Percentiles rank a stretch among this genome's conserved stretches.
These are phyloP conservation scores for Mergus octosetaceus DNA, from an alignment of 2,797 vertebrate genomes.

Conservation along the genomic window DNA sequence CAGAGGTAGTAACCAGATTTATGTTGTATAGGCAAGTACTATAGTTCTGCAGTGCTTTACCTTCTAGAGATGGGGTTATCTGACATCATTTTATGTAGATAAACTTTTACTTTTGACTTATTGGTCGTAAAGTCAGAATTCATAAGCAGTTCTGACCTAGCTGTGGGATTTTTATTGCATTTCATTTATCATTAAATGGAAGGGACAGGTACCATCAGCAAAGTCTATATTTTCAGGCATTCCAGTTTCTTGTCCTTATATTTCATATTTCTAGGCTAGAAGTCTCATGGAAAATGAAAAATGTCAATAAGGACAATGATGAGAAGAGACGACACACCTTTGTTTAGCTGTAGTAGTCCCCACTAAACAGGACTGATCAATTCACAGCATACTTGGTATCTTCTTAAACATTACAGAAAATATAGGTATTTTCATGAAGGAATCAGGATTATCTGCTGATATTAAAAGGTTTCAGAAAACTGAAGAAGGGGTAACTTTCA, in stretches of 20 bases:
- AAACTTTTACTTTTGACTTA: slow-evolving; percentile 15
- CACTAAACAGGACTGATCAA: neutral
- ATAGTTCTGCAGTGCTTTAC: neutral
- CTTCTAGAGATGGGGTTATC: neutral
- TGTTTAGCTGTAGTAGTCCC: neutral
- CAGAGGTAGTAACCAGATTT: neutral
- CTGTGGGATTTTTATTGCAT: neutral
- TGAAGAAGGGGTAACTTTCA: neutral
- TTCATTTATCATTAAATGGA: neutral
- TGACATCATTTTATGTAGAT: neutral
- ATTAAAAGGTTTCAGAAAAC: neutral
- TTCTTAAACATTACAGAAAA: neutral
- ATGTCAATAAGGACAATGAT: neutral
- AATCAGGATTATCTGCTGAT: neutral
- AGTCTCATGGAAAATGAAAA: neutral
- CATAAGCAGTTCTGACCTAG: neutral
- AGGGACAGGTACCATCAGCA: neutral
- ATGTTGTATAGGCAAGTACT: neutral
- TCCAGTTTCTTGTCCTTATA: neutral
- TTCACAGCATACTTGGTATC: neutral
- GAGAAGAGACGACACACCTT: neutral
- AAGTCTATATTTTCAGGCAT: neutral
- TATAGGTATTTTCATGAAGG: rapidly evolving
- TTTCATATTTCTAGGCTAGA: neutral
- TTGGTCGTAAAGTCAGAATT: neutral